Evolutionary conservation across 2,888 invertebrate species (phyloP).

Genomic region (Dryadula phaetusa): DNA sequence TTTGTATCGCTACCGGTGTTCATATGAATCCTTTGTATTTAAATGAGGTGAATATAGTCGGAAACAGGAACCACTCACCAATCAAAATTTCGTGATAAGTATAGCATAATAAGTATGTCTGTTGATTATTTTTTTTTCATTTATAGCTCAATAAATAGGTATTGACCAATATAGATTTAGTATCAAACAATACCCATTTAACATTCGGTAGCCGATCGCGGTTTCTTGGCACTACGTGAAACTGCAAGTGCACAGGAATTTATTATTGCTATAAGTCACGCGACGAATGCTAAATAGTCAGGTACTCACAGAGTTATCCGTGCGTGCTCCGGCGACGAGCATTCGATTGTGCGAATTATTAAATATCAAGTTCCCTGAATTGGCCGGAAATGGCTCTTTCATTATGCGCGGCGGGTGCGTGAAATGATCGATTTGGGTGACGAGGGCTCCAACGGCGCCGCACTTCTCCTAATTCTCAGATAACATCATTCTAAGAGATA

Average conservation of each 20-base stretch:
- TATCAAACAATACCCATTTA: slow-evolving; percentile 68
- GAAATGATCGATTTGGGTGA: slow-evolving; percentile 74
- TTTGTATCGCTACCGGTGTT: slow-evolving; percentile 56
- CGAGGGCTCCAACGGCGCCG: slow-evolving; percentile 55
- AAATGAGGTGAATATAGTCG: slow-evolving; percentile 67
- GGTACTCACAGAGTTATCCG: slow-evolving; percentile 56
- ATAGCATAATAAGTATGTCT: slow-evolving; percentile 46
- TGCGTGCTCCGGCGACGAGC: slow-evolving; percentile 62
- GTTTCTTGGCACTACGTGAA: slow-evolving; percentile 79
- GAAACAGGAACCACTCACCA: slow-evolving; percentile 70
- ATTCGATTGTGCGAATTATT: slow-evolving; percentile 58
- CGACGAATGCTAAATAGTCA: slow-evolving; percentile 73
- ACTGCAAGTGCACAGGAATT: slow-evolving; percentile 83
- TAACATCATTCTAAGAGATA: slow-evolving; percentile 62
- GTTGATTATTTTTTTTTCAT: not conserved
- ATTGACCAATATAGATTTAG: slow-evolving; percentile 34
- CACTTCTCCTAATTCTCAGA: slow-evolving; percentile 62
- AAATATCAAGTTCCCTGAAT: slow-evolving; percentile 71
- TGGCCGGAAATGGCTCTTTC: slow-evolving; percentile 76
- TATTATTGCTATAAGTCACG: slow-evolving; percentile 72
- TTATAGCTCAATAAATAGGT: slow-evolving; percentile 16
- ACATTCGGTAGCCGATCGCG: slow-evolving; percentile 74
- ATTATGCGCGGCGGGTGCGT: slow-evolving; percentile 75
- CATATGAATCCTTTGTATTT: slow-evolving; percentile 66
- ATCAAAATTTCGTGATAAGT: slow-evolving; percentile 52